Evolutionary conservation across 2,113 vertebrate species (phyloP), one percentile per base, ranked within the genome.

Genomic region (Seriola quinqueradiata): DNA sequence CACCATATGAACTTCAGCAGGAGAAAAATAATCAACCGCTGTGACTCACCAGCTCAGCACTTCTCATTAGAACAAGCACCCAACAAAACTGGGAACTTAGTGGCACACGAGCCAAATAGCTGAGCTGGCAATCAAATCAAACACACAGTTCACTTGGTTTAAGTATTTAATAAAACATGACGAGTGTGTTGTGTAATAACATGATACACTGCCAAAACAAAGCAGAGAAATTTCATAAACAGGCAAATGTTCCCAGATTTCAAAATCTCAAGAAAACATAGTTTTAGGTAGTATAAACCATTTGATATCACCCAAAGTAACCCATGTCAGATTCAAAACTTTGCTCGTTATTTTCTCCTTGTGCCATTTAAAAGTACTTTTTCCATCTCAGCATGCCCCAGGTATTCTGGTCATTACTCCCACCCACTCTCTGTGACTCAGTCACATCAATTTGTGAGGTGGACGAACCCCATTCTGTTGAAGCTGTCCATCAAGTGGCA

Each of bases 21-120:
- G 76, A 77, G 66, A 82, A 91, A 87, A 92, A 90, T 80, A 83
- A 90, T 91, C 87, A 86, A 80, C 76, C 44, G 61, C 54, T 8
- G 25, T 79, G 87, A 90, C 72, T 89, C 88, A 90, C 79, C 38
- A 59, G 71, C 81, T 83, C 84, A 76, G 83, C 68, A 36, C 25
- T 75, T 79, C 75, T 84, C 85, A 85, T 92, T 84, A 89, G 48
- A 75, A 50, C 34, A 1, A 72, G 60, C 25, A 11, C 46, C 5
- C n/a, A 6, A 69, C 66, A 65, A 79, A 73, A 60, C 40, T 6
- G 8, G 54, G 67, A 70, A 64, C 42, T 55, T 1, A 0, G 50
- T 16, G 32, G 61, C 3, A 0, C 42, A 32, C 5, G 13, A 69
- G 60, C 71, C 85, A 76, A 77, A 81, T 8, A 77, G 58, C 50